Base-by-base conservation (phyloP, 2,797 vertebrate genomes). In the Nannoperca australis region DNA sequence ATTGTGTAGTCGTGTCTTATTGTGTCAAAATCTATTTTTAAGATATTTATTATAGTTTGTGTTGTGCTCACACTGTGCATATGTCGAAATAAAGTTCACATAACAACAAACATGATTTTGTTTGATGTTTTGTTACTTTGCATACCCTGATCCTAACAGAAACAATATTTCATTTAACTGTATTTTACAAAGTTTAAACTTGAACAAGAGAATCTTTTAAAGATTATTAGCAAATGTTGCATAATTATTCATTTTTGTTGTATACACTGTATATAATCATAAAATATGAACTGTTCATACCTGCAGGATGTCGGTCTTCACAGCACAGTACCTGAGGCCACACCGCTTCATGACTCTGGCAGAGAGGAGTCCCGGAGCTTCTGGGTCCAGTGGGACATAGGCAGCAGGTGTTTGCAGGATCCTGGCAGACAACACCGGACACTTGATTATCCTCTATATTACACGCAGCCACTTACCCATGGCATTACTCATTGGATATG, bases 361-460 rank as follows among this genome's bases (percentile, higher is more conserved):
- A 7, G 94, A 95, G 62, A 96, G 82, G 2, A 83, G 58, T 51
- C 96, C 92, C 36, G 96, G 95, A 67, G 92, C 93, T 60, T 95
- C 96, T 64, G 97, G 97, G 88, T 99, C 97, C 85, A 99, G 20
- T 5, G 97, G 97, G 18, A 93, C 94, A 88, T 97, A 99, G 0
- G 97, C 97, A 85, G 97, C 96, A 50, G 96, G 95, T 49, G 96
- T 87, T 77, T 97, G 96, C 54, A 99, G 95, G 85, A 99, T 96
- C 61, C 93, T 94, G 78, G 1, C 0, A 55, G 38, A 77, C 63
- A 76, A 44, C 9, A 76, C 9, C 3, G 2, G 17, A 36, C 11
- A 24, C 2, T 44, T 18, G 7, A 54, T 8, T 7, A 38, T 38
- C 27, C 7, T 10, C 14, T 27, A 74, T 13, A 38, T 42, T 6